Conservation (phyloP, 1,140 invertebrate genomes). For the Chionoecetes opilio region DNA sequence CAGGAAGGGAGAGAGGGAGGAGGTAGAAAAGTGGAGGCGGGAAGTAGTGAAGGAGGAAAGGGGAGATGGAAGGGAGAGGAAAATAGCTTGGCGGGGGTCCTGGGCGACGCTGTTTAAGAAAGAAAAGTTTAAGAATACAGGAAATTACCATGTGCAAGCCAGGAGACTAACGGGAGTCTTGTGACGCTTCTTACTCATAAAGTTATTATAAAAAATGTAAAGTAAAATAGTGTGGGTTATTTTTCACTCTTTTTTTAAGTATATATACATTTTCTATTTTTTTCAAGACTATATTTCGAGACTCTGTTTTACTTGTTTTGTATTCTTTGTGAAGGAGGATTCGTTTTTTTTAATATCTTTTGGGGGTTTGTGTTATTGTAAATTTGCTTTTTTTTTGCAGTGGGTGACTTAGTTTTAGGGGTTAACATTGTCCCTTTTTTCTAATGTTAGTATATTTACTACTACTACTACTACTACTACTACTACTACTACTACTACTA, state of each 20-base stretch:
- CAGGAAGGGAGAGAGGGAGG: slow-evolving; percentile 2
- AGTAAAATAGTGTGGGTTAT: too few species aligned
- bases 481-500: not conserved
- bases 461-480: not conserved
- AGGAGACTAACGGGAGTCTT: not conserved
- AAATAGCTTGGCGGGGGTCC: not conserved
- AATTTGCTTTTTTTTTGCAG: too few species aligned
- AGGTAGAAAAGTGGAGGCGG: not conserved
- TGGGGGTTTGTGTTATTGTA: too few species aligned
- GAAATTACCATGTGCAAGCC: not conserved
- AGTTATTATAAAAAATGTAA: too few species aligned
- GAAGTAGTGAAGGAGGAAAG: not conserved
- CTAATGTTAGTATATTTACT: not conserved
- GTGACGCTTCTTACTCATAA: too few species aligned
- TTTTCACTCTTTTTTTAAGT: too few species aligned
- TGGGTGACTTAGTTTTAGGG: too few species aligned
- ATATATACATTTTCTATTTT: not conserved
- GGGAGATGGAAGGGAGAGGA: not conserved
- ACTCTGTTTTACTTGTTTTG: too few species aligned
- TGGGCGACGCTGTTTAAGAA: not conserved
- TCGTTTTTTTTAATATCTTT: too few species aligned
- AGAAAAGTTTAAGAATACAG: not conserved
- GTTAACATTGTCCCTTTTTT: not conserved
- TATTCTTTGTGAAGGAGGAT: too few species aligned
- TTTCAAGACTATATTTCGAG: not conserved